These are phyloP conservation scores for Rotaria sp. DNA, from an alignment of 2,888 invertebrate species.

Conservation along the genomic window DNA sequence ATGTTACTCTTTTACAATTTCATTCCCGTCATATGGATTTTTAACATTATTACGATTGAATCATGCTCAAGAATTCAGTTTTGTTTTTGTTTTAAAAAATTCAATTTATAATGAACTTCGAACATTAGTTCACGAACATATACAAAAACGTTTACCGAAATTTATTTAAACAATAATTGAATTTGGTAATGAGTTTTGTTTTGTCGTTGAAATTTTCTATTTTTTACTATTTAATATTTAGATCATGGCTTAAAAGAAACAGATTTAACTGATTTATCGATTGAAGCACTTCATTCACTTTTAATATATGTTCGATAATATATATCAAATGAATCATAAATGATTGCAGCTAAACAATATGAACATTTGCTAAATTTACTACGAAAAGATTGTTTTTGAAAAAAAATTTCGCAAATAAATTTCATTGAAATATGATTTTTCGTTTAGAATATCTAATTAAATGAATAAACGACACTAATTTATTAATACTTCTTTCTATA, in stretches of 20 bases:
- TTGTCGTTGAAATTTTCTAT: background rate
- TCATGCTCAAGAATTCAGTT: constrained; percentile 80
- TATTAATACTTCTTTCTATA: background rate
- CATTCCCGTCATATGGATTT: constrained; percentile 62
- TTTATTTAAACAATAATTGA: constrained; percentile 62
- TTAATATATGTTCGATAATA: constrained; percentile 58
- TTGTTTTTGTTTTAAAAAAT: constrained; percentile 75
- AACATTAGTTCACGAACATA: constrained; percentile 68
- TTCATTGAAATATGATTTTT: background rate
- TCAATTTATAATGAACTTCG: constrained; percentile 71
- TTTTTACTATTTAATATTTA: background rate
- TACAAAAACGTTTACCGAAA: constrained; percentile 73
- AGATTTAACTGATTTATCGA: constrained; percentile 79
- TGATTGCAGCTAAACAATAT: background rate
- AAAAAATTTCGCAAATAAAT: too few relatives aligned
- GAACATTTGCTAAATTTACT: background rate
- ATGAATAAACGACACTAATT: background rate
- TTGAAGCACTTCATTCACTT: constrained; percentile 78
- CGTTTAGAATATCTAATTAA: background rate
- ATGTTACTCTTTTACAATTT: constrained; percentile 69
- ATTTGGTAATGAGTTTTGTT: background rate
- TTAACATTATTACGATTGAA: constrained; percentile 75
- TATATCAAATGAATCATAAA: background rate
- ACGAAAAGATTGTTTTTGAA: background rate
- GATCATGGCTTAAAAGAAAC: constrained; percentile 46